Base-by-base conservation (phyloP, 2,113 vertebrate genomes). In the Nanorana parkeri region DNA sequence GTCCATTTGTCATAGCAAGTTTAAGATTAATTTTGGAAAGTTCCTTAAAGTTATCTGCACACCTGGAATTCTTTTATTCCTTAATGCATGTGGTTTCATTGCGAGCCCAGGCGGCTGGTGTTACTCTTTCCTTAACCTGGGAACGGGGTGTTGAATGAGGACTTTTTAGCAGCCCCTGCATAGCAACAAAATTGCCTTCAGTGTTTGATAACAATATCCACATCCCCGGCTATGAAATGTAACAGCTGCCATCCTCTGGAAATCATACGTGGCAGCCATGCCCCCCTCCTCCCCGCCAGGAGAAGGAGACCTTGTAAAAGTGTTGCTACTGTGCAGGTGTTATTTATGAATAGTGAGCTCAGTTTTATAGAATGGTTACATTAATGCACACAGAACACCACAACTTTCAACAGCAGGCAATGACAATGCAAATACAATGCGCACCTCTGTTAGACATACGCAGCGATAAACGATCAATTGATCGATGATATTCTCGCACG, bases 11-110 rank as follows among this genome's bases (percentile, higher is more conserved):
- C 26, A 20, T 26, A 51, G 36, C 19, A 4, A 15, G 20, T 23
- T 8, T 60, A 26, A 16, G 28, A 36, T 28, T 28, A 1, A 7
- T 32, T 32, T 41, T 10, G 17, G 15, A 32, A 60, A 11, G 17
- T 16, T 55, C 16, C 5, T 29, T 60, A 73, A 28, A 28, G 24
- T 23, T n/a, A n/a, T 19, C 72, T 61, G 55, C 55, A 23, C 72
- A 75, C 72, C 72, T 60, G 72, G 29, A 75, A 60, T 61, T 61
- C 26, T 60, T 47, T 21, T 58, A 74, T n/a, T 60, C 51, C 32
- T 13, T 17, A 41, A 28, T 51, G 15, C 52, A 73, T 26, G 23
- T 55, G 16, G 55, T 29, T 36, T 36, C 55, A 36, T 15, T 1
- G 20, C 8, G n/a, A 11, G 7, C 24, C 47, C 3, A 16, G 52